Conservation (phyloP, 2,797 vertebrate species). For the Platyrinchus mystaceus region DNA sequence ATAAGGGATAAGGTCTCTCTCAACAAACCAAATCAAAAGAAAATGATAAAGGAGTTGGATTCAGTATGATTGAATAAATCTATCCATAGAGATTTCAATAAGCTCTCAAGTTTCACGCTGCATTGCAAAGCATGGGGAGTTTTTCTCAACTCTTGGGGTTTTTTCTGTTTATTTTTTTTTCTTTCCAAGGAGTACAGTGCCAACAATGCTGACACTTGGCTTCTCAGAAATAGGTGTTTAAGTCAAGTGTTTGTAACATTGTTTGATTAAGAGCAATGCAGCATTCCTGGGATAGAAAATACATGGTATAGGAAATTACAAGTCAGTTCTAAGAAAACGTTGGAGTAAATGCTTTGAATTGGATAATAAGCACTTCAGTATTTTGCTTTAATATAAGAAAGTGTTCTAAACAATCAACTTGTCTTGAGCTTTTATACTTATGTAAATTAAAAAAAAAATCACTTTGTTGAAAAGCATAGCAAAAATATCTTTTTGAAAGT, state of each 20-base stretch:
- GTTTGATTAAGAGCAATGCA: not conserved
- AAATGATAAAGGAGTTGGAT: not conserved
- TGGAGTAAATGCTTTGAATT: not conserved
- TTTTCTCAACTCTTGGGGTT: not conserved
- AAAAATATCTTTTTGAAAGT: not conserved
- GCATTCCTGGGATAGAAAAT: not conserved
- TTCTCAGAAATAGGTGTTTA: slow-evolving; percentile 43
- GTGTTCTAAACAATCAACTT: not conserved
- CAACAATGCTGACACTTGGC: not conserved
- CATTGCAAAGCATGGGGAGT: not conserved
- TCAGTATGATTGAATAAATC: not conserved
- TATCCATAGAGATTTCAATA: not conserved
- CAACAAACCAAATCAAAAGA: not conserved
- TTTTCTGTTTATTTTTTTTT: too few species aligned
- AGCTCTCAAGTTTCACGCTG: not conserved
- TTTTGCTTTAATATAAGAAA: not conserved
- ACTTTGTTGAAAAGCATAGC: not conserved
- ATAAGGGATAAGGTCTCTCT: not conserved
- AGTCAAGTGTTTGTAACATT: not conserved
- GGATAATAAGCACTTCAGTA: not conserved
- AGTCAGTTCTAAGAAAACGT: not conserved
- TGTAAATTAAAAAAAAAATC: not conserved
- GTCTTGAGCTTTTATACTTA: not conserved
- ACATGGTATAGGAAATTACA: not conserved
- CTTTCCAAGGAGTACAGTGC: not conserved